Evolutionary conservation across 1,140 invertebrate species (phyloP), one percentile per base, ranked within the genome.

Genomic region (Nomia melanderi): DNA sequence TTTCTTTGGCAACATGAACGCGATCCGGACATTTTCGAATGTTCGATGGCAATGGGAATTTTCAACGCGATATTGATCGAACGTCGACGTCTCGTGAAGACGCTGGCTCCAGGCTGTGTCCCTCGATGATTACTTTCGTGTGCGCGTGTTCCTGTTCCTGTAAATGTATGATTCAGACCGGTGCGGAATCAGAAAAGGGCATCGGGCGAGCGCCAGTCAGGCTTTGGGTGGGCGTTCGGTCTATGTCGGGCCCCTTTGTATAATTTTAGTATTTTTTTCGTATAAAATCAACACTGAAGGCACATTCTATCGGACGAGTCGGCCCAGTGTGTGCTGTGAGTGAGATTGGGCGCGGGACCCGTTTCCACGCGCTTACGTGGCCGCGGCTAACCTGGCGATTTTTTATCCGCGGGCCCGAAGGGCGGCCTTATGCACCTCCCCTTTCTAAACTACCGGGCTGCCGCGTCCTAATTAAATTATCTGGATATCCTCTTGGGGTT

Each of bases 251-350:
- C 95, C 96, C 94, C 93, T 94, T 94, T 93, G 94, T 94, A 94
- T 94, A 93, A 94, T 95, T 94, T 92, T 92, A 92, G 91, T 92
- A 90, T 94, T 93, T 94, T 94, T 95, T 95, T 95, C 94, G 95
- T 96, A 96, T 95, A 96, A 96, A 95, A 95, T 95, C 94, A 95
- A 96, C 94, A 95, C 95, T 95, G 95, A 96, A 96, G 95, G 95
- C 95, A 96, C 95, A 96, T 96, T 95, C 95, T 95, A 95, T 96
- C 96, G 95, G 96, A 96, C 95, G 95, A 96, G 95, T 94, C 95
- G 95, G 95, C 95, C 95, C 95, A 95, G 94, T 95, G 94, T 93
- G 92, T 93, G 93, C 93, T 93, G 92, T 93, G 92, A 93, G 90
- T 93, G 91, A 93, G 91, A 92, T 90, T 91, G 88, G 90, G 90